These are phyloP conservation scores for Onychomys torridus DNA, from an alignment of 2,797 vertebrate species.

Conservation along the genomic window DNA sequence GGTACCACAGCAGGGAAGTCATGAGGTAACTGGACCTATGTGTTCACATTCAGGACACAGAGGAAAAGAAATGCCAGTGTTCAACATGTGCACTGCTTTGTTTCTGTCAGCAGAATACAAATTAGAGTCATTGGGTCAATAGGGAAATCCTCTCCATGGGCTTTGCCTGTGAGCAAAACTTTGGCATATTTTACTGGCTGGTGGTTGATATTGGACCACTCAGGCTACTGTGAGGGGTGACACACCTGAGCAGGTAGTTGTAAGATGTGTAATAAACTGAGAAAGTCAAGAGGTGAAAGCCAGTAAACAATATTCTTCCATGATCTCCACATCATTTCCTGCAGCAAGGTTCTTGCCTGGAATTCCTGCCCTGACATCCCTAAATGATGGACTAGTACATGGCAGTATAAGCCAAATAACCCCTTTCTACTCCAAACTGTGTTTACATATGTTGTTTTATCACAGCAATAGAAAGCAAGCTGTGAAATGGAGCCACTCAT, in stretches of 20 bases:
- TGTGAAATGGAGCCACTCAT: neutral
- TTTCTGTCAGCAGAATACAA: neutral
- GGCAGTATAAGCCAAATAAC: neutral
- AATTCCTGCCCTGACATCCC: neutral
- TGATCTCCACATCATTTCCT: no score
- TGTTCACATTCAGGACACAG: neutral
- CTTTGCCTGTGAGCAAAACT: neutral
- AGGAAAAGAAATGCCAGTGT: neutral
- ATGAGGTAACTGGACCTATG: neutral
- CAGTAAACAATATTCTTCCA: neutral
- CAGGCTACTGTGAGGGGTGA: neutral
- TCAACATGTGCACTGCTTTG: neutral
- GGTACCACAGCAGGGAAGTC: neutral
- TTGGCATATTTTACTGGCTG: neutral
- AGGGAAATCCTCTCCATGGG: neutral
- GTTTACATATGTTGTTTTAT: neutral
- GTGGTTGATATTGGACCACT: neutral
- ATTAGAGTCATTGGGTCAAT: neutral
- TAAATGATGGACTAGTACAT: neutral
- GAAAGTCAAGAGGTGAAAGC: neutral
- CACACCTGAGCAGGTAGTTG: neutral
- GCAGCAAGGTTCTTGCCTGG: neutral
- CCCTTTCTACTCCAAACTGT: neutral
- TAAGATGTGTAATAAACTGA: neutral
- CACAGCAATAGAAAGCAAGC: neutral